Evolutionary conservation across 1,140 invertebrate genomes (phyloP).

Genomic region (Brachionus paranguensis): DNA sequence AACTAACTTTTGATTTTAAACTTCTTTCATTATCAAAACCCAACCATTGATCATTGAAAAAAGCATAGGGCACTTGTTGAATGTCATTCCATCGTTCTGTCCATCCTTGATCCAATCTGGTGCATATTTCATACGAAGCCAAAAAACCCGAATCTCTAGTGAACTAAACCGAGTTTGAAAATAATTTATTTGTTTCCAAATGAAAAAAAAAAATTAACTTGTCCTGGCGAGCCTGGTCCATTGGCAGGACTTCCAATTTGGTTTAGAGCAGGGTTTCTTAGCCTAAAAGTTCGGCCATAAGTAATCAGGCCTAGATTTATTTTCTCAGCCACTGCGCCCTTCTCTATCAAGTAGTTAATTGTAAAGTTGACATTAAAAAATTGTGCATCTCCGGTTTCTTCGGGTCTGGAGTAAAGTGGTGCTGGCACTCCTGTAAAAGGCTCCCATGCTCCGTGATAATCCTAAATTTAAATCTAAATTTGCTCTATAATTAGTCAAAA

Average conservation of each 20-base stretch:
- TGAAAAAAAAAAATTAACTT: conserved; percentile 51
- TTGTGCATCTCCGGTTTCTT: conserved; percentile 26
- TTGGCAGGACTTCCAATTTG: conserved; percentile 74
- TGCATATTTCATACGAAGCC: conserved; percentile 74
- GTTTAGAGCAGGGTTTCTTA: conserved; percentile 66
- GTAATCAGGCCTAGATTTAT: conserved; percentile 77
- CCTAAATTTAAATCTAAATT: background rate
- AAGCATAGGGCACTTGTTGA: conserved; percentile 71
- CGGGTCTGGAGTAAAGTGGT: background rate
- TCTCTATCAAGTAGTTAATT: conserved; percentile 63
- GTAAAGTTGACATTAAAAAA: conserved; percentile 43
- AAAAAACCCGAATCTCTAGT: conserved; percentile 82
- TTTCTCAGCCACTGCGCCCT: conserved; percentile 72
- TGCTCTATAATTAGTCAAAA: background rate
- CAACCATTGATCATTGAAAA: conserved; percentile 79
- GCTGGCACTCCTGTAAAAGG: background rate
- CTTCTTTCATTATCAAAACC: conserved; percentile 82
- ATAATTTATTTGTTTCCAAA: conserved; percentile 82
- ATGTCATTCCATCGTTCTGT: conserved; percentile 60
- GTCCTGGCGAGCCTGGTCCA: conserved; percentile 62
- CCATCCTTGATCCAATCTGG: conserved; percentile 65
- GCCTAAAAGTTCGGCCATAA: conserved; percentile 76
- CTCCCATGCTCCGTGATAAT: conserved; percentile 40
- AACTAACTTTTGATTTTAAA: conserved; percentile 64
- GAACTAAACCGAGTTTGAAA: conserved; percentile 57